Base-by-base conservation (phyloP, 2,113 vertebrate genomes). In the Anarrhichthys ocellatus region DNA sequence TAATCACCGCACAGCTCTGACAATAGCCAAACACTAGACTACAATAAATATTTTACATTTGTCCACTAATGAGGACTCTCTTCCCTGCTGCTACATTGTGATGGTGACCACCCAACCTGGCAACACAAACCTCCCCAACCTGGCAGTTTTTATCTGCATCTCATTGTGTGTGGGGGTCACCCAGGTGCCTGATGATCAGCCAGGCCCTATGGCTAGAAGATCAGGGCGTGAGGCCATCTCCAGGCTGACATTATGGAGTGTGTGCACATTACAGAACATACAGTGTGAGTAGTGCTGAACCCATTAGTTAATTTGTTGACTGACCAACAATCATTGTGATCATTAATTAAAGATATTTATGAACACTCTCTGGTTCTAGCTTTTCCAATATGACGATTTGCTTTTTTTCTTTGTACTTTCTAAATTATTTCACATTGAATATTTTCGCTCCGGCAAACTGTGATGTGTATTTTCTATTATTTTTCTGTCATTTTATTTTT, bases 1-100 rank as follows among this genome's bases (percentile, higher is more conserved):
- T 92, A 94, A 93, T 94, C 92, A 93, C 91, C 22, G 58, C 81
- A 84, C 73, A 79, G 88, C 78, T 77, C 83, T 86, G 78, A 84
- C 84, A 80, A 80, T 68, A 88, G 92, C 90, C 91, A 90, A 88
- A 85, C 73, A 80, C 74, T 46, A 36, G 52, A 79, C 81, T 75
- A 78, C 71, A 78, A 73, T 80, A 87, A 90, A 88, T 78, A 59
- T 73, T 79, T 87, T 88, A 61, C 2, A 61, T 88, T 69, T 76
- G 64, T 84, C 67, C 50, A 71, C 76, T 83, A 83, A 89, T 87
- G 88, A 90, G 90, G 70, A 73, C 42, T 71, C 69, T 85, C 69
- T 85, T 59, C 14, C 24, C 65, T 58, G 64, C 76, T n/a, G 80
- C 50, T 44, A 64, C 18, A 67, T 64, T 71, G 63, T 61, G 75